Evolutionary conservation across 2,888 invertebrate species (phyloP).

Genomic region (Drosophila multiciliata): DNA sequence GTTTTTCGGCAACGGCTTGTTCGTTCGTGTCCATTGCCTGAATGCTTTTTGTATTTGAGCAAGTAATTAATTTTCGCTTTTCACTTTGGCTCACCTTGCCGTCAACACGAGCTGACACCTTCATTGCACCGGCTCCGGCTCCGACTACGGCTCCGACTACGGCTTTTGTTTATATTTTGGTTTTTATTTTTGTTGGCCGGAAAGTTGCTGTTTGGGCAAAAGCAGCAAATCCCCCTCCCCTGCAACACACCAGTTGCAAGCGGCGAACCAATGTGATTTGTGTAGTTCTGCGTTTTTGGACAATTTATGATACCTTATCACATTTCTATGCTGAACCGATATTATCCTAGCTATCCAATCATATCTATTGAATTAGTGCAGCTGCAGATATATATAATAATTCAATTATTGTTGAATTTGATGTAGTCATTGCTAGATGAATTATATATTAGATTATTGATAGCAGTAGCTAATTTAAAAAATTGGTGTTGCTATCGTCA

Average conservation of each 20-base stretch:
- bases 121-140: conserved; percentile 11
- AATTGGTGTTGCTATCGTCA: background rate
- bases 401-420: background rate
- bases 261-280: background rate
- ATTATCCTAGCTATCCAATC: background rate
- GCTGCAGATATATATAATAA: background rate
- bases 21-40: conserved; percentile 13
- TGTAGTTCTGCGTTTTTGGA: background rate
- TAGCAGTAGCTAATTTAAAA: too few species aligned
- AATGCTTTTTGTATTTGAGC: conserved; percentile 41
- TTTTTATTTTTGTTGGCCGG: background rate
- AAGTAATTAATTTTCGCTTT: conserved; percentile 73
- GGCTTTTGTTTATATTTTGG: background rate
- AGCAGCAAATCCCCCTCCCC: background rate
- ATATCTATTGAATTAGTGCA: background rate
- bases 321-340: background rate
- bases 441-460: background rate
- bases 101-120: conserved; percentile 43
- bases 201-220: background rate
- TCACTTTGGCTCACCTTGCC: conserved; percentile 52
- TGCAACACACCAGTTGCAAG: background rate
- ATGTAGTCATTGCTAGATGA: background rate
- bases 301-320: background rate
- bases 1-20: conserved; percentile 16
- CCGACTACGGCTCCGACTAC: too few species aligned